These are phyloP conservation scores for Dendrolimus kikuchii DNA, from an alignment of 1,140 invertebrate species.

Conservation along the genomic window DNA sequence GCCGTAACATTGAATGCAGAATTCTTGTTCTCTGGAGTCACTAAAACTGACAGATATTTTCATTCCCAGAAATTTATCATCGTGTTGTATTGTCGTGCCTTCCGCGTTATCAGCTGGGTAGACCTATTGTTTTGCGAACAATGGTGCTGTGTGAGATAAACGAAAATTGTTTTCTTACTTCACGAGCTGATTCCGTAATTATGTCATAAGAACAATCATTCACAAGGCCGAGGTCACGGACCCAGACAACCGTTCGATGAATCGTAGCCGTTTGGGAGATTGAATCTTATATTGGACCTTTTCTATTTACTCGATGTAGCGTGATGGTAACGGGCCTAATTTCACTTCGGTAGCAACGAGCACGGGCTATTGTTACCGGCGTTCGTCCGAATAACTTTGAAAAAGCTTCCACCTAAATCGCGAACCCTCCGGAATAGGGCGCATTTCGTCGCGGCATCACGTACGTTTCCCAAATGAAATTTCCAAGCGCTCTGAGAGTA, in stretches of 20 bases:
- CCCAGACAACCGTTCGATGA: slow-evolving; percentile 6
- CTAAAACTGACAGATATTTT: slow-evolving; percentile 23
- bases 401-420: slow-evolving; percentile 33
- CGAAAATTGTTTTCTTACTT: slow-evolving; percentile 14
- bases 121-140: slow-evolving; percentile 35
- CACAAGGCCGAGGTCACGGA: slow-evolving; percentile 22
- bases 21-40: slow-evolving; percentile 45
- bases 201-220: slow-evolving; percentile 22
- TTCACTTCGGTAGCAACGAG: slow-evolving; percentile 50
- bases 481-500: slow-evolving; percentile 42
- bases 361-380: slow-evolving; percentile 35
- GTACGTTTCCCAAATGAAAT: slow-evolving; percentile 56
- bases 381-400: slow-evolving; percentile 36
- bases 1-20: slow-evolving; percentile 34
- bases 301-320: slow-evolving; percentile 37
- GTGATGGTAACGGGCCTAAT: slow-evolving; percentile 40
- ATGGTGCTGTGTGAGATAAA: slow-evolving; percentile 22
- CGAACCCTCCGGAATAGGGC: slow-evolving; percentile 33
- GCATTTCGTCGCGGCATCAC: slow-evolving; percentile 47
- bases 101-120: slow-evolving; percentile 16
- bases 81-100: slow-evolving; percentile 23
- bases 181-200: slow-evolving; percentile 11
- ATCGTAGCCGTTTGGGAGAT: slow-evolving; percentile 32
- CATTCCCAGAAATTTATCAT: slow-evolving; percentile 30
- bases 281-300: slow-evolving; percentile 33